A percentile compares a stretch with the other conserved stretches of the same genome.
Conservation (phyloP, 1,140 invertebrate species). For the Aphidius gifuensis region DNA sequence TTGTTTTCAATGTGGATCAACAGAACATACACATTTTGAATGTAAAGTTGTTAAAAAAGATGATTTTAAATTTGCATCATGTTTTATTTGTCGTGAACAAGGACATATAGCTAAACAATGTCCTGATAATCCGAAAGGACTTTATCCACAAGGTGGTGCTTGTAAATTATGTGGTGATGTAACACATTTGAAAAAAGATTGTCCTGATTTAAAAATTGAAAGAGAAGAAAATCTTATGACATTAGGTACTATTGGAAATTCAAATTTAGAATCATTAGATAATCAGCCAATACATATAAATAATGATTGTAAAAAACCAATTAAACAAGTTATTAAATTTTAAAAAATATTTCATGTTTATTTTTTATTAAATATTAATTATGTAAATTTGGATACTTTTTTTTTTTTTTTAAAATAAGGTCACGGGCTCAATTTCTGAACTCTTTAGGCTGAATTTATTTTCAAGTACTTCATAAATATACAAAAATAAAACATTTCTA, state of each 20-base stretch:
- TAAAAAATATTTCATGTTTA: too few species aligned
- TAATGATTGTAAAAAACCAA: too few species aligned
- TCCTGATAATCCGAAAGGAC: constrained; percentile 78
- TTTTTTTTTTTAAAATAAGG: too few species aligned
- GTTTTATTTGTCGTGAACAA: constrained; percentile 78
- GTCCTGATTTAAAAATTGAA: constrained; percentile 58
- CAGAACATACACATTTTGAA: constrained; percentile 76
- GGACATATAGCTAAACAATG: constrained; percentile 83
- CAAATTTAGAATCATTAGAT: constrained; percentile 45
- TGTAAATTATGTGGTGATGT: constrained; percentile 83
- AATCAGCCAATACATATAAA: too few species aligned
- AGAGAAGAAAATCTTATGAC: constrained; percentile 48
- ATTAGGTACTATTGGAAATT: constrained; percentile 39
- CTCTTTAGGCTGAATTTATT: too few species aligned
- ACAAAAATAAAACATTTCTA: too few species aligned
- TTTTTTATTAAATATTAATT: too few species aligned
- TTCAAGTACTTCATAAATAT: too few species aligned
- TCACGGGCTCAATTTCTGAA: too few species aligned
- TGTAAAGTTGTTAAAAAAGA: constrained; percentile 68
- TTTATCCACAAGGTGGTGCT: constrained; percentile 82
- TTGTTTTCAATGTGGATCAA: constrained; percentile 82
- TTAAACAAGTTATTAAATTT: too few species aligned
- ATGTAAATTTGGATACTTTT: too few species aligned
- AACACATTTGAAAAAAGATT: constrained; percentile 81
- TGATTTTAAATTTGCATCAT: constrained; percentile 77